Percentiles rank a stretch among this genome's conserved stretches.
phyloP scores from a whole-genome alignment of 2,797 vertebrate species.

The Anguilla megastoma region DNA sequence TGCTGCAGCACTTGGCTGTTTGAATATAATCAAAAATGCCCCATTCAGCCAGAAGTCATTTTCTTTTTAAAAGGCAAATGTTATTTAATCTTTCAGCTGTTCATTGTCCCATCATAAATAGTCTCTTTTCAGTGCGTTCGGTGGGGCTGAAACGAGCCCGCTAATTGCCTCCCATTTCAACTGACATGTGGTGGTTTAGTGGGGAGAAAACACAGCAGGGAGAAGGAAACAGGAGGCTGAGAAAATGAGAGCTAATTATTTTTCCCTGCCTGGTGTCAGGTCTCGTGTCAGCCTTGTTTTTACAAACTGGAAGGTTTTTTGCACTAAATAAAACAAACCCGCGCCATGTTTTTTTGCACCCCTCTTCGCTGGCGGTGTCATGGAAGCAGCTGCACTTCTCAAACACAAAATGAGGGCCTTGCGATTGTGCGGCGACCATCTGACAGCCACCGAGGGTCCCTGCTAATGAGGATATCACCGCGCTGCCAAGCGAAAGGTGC shows the following conservation, averaged over 20 bases:
- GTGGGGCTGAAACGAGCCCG: conserved; percentile 99
- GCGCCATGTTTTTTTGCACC: conserved; percentile 83
- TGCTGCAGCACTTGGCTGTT: conserved; percentile 95
- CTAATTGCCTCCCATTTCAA: conserved; percentile 99
- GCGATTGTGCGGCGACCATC: conserved; percentile 99
- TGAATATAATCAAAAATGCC: conserved; percentile 99
- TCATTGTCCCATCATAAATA: conserved; percentile 99
- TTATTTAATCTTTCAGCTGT: conserved; percentile 99
- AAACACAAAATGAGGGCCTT: conserved; percentile 64
- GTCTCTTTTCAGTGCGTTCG: conserved; percentile 99
- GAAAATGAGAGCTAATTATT: conserved; percentile 99
- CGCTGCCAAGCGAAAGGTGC: conserved; percentile 17
- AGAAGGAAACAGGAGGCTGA: conserved; percentile 99
- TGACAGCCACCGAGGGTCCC: conserved; percentile 73
- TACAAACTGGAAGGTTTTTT: conserved; percentile 99
- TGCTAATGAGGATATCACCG: conserved; percentile 20
- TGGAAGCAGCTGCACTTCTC: conserved; percentile 70
- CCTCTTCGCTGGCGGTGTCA: conserved; percentile 97
- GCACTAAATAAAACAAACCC: conserved; percentile 99
- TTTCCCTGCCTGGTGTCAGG: conserved; percentile 99
- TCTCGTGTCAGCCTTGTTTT: conserved; percentile 99
- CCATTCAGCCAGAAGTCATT: conserved; percentile 99
- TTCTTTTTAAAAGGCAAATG: conserved; percentile 99
- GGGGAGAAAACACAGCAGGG: conserved; percentile 99
- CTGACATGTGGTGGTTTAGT: conserved; percentile 99